Conservation (phyloP, 2,797 vertebrate genomes). For the Catostomus latipinnis region DNA sequence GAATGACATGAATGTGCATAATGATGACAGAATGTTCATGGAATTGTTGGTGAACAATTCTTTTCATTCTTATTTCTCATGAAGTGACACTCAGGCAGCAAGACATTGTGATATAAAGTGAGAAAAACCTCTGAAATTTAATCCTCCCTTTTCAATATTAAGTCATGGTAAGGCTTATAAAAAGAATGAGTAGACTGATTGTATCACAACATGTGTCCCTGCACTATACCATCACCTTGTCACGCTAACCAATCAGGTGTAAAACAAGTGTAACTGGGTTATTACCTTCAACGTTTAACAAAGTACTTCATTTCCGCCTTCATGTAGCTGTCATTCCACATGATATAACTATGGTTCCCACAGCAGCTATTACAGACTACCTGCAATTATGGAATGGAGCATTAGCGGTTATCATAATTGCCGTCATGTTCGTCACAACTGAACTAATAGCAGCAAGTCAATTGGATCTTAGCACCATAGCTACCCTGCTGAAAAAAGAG, state of each 20-base stretch:
- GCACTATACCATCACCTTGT: neutral
- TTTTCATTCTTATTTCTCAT: neutral
- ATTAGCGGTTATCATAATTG: slow-evolving; percentile 27
- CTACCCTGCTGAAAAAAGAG: neutral
- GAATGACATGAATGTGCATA: too few relatives aligned
- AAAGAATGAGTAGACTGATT: neutral
- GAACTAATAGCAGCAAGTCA: slow-evolving; percentile 26
- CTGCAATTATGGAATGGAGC: slow-evolving; percentile 23
- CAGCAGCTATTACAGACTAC: slow-evolving; percentile 37
- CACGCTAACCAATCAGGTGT: slow-evolving; percentile 1
- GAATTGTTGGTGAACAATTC: too few relatives aligned
- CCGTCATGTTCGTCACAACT: slow-evolving; percentile 6
- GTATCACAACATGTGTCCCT: neutral
- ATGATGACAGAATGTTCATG: too few relatives aligned
- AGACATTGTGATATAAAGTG: neutral
- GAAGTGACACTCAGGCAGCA: neutral
- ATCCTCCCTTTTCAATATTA: too few relatives aligned
- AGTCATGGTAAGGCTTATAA: too few relatives aligned
- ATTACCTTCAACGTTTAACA: slow-evolving; percentile 32
- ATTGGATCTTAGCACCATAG: neutral
- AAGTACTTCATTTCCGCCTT: slow-evolving; percentile 18
- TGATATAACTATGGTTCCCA: slow-evolving; percentile 33
- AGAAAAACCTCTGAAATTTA: neutral
- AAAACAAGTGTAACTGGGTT: slow-evolving; percentile 9
- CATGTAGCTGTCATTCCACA: slow-evolving; percentile 35